phyloP scores from a whole-genome alignment of 2,888 invertebrate species.

The Acleris sparsana region DNA sequence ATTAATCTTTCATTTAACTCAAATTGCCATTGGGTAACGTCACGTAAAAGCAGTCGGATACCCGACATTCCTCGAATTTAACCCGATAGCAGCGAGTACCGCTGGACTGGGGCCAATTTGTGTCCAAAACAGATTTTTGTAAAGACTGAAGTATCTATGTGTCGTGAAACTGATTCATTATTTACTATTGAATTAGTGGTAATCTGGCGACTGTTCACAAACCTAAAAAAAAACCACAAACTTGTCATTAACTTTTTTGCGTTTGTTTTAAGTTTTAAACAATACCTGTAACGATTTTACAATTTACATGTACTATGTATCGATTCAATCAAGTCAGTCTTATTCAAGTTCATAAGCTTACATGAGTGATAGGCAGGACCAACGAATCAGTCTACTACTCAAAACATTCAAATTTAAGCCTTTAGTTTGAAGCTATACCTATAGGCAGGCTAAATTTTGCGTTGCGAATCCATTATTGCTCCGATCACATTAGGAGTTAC shows the following conservation, averaged over 20 bases:
- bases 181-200: constrained; percentile 22
- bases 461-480: too few relatives aligned
- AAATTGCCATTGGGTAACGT: constrained; percentile 61
- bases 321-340: too few relatives aligned
- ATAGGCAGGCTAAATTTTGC: too few relatives aligned
- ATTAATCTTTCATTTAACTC: constrained; percentile 36
- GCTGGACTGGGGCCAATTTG: constrained; percentile 69
- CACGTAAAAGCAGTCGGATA: constrained; percentile 63
- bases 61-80: constrained; percentile 65
- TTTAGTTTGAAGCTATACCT: too few relatives aligned
- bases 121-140: constrained; percentile 57
- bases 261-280: too few relatives aligned
- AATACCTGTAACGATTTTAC: too few relatives aligned
- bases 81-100: constrained; percentile 60
- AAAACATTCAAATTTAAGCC: too few relatives aligned
- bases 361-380: too few relatives aligned
- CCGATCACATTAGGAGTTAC: too few relatives aligned
- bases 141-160: constrained; percentile 42
- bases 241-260: neutral
- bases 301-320: too few relatives aligned
- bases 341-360: too few relatives aligned
- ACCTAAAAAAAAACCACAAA: constrained; percentile 1
- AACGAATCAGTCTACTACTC: too few relatives aligned
- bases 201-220: constrained; percentile 9
- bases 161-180: constrained; percentile 17